Base-by-base conservation (phyloP, 2,113 vertebrate genomes). In the Plecotus auritus region DNA sequence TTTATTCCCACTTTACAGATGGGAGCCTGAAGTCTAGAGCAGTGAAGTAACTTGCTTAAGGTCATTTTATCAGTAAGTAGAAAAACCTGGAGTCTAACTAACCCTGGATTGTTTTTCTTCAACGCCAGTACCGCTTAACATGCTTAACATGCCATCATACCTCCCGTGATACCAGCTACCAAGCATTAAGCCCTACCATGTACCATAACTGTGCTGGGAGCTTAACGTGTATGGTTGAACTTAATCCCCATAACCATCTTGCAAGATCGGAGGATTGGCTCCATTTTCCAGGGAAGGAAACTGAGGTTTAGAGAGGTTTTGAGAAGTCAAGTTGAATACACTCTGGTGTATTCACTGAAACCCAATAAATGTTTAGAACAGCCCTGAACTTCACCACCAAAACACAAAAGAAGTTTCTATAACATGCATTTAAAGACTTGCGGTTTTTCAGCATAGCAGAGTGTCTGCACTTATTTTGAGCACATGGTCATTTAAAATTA, bases 361-460 rank as follows among this genome's bases (percentile, higher is more conserved):
- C 51, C n/a, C 37, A 74, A 9, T 81, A 37, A 80, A 47, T 95
- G 66, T 96, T 93, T 64, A 87, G 66, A 88, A 74, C 45, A 89
- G 16, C 16, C 42, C 64, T 51, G 49, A 76, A 64, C 40, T 54
- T 89, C 9, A 87, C 45, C 42, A 45, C 18, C 61, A 72, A 81
- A 94, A 70, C 42, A 47, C 70, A 67, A 42, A 94, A 89, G 32
- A 49, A 77, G 73, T 85, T 88, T 85, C 35, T 78, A 6, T 64
- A 90, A 76, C 64, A 30, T 78, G 30, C 47, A 70, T 70, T 85
- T 96, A 92, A 82, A 96, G 61, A 67, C 72, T 85, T 83, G 84
- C 11, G 74, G 13, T 76, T 87, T 72, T 67, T 40, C 56, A 73
- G 17, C 26, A 23, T 9, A 70, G 47, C 13, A 13, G 22, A 67